Conservation (phyloP, 2,888 invertebrate species). For the Drosophila kokeensis region DNA sequence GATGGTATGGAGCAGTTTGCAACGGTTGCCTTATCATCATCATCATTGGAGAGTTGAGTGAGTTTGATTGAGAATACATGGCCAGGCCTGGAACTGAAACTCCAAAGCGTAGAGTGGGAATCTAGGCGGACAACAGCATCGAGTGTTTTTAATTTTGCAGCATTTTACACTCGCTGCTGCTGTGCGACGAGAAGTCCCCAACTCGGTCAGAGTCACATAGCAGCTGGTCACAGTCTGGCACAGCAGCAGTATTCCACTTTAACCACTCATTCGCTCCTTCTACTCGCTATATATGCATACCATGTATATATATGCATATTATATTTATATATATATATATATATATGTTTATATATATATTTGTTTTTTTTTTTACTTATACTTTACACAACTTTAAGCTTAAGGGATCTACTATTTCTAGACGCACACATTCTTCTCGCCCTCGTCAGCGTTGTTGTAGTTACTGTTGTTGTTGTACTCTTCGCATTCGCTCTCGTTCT, state of each 20-base stretch:
- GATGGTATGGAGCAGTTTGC: slow-evolving; percentile 5
- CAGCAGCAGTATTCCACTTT: slow-evolving; percentile 23
- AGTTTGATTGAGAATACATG: slow-evolving; percentile 19
- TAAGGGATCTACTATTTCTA: slow-evolving; percentile 64
- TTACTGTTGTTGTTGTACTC: slow-evolving; percentile 6
- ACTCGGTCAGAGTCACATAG: background rate
- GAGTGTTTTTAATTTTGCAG: slow-evolving; percentile 45
- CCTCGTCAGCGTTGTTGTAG: slow-evolving; percentile 19
- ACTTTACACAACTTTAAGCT: slow-evolving; percentile 78
- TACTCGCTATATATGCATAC: slow-evolving; percentile 28
- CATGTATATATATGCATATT: slow-evolving; percentile 29
- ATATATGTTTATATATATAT: slow-evolving; percentile 45
- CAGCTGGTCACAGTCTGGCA: background rate
- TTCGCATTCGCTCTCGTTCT: slow-evolving; percentile 11
- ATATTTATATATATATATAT: slow-evolving; percentile 45
- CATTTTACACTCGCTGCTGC: slow-evolving; percentile 40
- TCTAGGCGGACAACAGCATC: slow-evolving; percentile 1
- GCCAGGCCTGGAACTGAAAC: background rate
- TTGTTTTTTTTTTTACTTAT: slow-evolving; percentile 61
- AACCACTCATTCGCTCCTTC: slow-evolving; percentile 25
- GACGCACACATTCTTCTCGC: slow-evolving; percentile 27
- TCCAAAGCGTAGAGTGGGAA: background rate
- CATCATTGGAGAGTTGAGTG: background rate
- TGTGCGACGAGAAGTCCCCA: background rate
- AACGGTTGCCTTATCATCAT: slow-evolving; percentile 4